Evolutionary conservation across 2,113 vertebrate species (phyloP).

Genomic region (Apteryx owenii): DNA sequence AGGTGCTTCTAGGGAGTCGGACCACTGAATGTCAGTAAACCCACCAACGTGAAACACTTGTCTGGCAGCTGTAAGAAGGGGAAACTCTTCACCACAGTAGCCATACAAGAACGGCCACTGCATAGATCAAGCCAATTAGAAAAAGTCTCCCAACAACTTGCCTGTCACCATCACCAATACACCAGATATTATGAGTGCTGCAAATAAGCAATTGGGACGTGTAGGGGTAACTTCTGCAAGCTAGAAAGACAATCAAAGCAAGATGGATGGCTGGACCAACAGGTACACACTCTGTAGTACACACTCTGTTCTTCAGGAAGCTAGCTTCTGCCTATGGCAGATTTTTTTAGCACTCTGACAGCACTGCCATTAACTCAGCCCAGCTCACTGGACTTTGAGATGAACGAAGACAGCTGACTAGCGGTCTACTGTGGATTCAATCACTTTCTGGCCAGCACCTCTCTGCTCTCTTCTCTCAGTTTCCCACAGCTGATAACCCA

Average conservation of each 20-base stretch:
- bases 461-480: not conserved
- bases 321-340: not conserved
- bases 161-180: not conserved
- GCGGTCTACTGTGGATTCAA: not conserved
- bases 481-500: not conserved
- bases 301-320: not conserved
- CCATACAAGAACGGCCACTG: not conserved
- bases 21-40: not conserved
- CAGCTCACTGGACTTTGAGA: not conserved
- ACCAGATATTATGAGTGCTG: not conserved
- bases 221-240: not conserved
- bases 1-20: not conserved
- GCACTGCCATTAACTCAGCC: not conserved
- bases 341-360: not conserved
- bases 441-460: not conserved
- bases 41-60: not conserved
- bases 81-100: not conserved
- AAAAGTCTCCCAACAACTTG: not conserved
- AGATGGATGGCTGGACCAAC: not conserved
- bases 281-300: accelerated
- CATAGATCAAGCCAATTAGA: not conserved
- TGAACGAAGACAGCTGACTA: not conserved
- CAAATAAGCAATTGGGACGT: conserved; percentile 6
- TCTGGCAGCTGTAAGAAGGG: not conserved
- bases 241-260: not conserved